A percentile compares a stretch with the other conserved stretches of the same genome.
phyloP scores from a whole-genome alignment of 1,140 invertebrate genomes.

The Heliconius hermathena region DNA sequence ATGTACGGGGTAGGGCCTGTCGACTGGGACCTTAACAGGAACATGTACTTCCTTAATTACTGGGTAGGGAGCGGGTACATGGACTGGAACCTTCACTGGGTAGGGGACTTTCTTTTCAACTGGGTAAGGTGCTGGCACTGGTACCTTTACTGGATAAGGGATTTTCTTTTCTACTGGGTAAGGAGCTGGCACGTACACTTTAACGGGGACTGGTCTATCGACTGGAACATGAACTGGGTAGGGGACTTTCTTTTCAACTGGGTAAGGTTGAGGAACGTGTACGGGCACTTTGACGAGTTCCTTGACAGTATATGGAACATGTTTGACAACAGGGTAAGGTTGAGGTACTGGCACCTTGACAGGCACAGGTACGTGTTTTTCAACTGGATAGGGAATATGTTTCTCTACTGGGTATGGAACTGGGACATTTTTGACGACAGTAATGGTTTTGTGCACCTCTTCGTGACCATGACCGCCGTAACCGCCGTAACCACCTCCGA shows the following conservation, averaged over 20 bases:
- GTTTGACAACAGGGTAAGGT: conserved; percentile 86
- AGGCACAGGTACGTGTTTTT: conserved; percentile 73
- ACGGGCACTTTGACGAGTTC: conserved; percentile 86
- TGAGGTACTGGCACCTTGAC: conserved; percentile 83
- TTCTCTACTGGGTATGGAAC: conserved; percentile 85
- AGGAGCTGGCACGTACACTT: conserved; percentile 86
- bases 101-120: conserved; percentile 85
- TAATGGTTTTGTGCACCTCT: conserved; percentile 75
- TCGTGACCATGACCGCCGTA: conserved; percentile 67
- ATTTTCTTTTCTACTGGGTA: conserved; percentile 84
- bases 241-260: conserved; percentile 86
- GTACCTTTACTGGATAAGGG: conserved; percentile 82
- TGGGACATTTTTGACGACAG: conserved; percentile 83
- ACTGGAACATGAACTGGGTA: conserved; percentile 88
- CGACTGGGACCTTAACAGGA: conserved; percentile 87
- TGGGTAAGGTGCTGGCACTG: conserved; percentile 81
- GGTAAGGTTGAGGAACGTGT: conserved; percentile 86
- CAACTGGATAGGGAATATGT: conserved; percentile 84
- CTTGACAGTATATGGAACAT: conserved; percentile 86
- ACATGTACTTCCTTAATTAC: conserved; percentile 85
- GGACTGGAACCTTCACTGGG: conserved; percentile 85
- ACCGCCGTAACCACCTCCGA: conserved; percentile 58
- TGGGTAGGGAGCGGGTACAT: conserved; percentile 85
- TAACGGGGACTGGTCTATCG: conserved; percentile 85
- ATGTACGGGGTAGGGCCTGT: conserved; percentile 88